Evolutionary conservation across 2,113 vertebrate genomes (phyloP).

Genomic region (Electrona antarctica): DNA sequence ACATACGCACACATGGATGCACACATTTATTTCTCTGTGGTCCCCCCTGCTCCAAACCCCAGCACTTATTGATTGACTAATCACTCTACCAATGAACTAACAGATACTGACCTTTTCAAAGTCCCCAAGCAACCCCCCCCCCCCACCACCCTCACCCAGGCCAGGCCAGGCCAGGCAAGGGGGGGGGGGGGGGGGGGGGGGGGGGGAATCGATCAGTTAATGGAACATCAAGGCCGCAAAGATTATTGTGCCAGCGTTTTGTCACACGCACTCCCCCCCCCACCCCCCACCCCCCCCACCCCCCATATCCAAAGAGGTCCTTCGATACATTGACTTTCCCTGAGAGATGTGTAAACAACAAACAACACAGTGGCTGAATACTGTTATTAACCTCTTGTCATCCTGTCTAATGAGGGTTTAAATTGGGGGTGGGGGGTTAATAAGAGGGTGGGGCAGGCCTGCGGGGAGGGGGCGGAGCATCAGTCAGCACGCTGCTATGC

Average conservation of each 20-base stretch:
- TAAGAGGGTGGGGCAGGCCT: slow-evolving; percentile 6
- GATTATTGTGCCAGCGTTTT: slow-evolving; percentile 88
- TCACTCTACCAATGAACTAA: slow-evolving; percentile 96
- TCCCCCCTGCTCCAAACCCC: slow-evolving; percentile 67
- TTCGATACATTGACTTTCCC: slow-evolving; percentile 88
- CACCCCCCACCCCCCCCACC: not conserved
- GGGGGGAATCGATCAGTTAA: slow-evolving; percentile 95
- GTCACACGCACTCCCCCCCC: slow-evolving; percentile 80
- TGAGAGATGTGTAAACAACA: slow-evolving; percentile 68
- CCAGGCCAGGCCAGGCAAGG: slow-evolving; percentile 62
- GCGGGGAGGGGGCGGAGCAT: too few relatives aligned
- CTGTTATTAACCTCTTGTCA: slow-evolving; percentile 56
- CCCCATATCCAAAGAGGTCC: slow-evolving; percentile 72
- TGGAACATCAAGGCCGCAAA: slow-evolving; percentile 92
- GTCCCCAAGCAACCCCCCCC: slow-evolving; percentile 85
- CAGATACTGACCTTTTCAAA: slow-evolving; percentile 93
- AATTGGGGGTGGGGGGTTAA: slow-evolving; percentile 28
- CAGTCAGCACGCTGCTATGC: too few relatives aligned
- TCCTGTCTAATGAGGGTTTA: slow-evolving; percentile 55
- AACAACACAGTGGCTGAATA: slow-evolving; percentile 38
- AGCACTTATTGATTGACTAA: slow-evolving; percentile 94
- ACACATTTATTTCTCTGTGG: slow-evolving; percentile 42
- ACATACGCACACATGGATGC: slow-evolving; percentile 11
- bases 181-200: slow-evolving; percentile 88
- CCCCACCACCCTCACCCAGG: slow-evolving; percentile 74